Base-by-base conservation (phyloP, 2,797 vertebrate genomes). In the Chaunax sp. region DNA sequence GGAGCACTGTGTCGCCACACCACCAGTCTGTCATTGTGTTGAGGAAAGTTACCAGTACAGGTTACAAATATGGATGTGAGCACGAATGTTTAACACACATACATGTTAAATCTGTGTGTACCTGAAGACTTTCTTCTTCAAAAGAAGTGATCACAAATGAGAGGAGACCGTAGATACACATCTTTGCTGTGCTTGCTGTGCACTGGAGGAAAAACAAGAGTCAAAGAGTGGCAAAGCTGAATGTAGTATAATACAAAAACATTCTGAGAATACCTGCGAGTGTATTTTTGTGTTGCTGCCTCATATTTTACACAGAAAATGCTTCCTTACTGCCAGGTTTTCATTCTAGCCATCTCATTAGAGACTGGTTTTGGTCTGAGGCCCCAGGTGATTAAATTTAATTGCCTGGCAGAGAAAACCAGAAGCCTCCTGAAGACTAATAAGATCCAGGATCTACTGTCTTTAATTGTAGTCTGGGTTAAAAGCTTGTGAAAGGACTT, bases 101-200 rank as follows among this genome's bases (percentile, higher is more conserved):
- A 22, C 3, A 14, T 23, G 12, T 46, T 6, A 51, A 56, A 50
- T 50, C 3, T 12, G 37, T 4, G n/a, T 50, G 60, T 76, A 99
- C 98, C 95, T 99, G 97, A 47, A 98, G 95, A 84, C 96, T 96
- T 70, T 99, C 96, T 53, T 97, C 94, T 75, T 99, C 98, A 88
- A 99, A 93, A 0, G 97, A 97, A 0, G 96, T 98, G 62, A 99
- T 89, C 30, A 96, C 95, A 50, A 99, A 98, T 4, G 97, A 99
- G 3, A 99, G 93, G n/a, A 99, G 96, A 9, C 97, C 96, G 0
- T 99, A 98, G 77, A 98, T 77, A 37, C 97, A 99, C 95, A 99
- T 95, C 80, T 96, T 97, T 0, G 97, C 96, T 0, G 98, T 99
- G 85, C 96, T 99, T 52, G 95, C 96, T 55, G 96, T 98, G 64